Conservation (phyloP, 2,113 vertebrate species). For the Bufo bufo region DNA sequence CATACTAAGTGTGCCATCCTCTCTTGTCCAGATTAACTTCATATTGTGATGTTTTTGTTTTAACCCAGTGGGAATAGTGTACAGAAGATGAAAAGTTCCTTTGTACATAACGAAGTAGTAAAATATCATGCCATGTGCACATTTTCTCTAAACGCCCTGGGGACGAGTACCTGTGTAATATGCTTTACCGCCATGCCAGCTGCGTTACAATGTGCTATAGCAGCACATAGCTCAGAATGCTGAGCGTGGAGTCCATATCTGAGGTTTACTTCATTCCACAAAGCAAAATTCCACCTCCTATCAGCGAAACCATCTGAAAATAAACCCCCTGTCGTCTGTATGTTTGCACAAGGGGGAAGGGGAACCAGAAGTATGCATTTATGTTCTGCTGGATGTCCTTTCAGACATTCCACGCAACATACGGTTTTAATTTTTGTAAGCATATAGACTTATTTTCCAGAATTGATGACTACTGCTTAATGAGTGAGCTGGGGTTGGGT, state of each 20-base stretch:
- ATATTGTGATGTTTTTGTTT: neutral
- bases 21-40: neutral
- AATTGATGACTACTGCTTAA: neutral
- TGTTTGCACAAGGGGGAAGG: neutral
- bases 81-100: neutral
- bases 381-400: neutral
- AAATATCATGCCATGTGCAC: neutral
- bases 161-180: neutral
- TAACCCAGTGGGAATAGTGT: neutral
- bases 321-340: neutral
- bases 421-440: neutral
- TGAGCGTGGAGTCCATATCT: neutral
- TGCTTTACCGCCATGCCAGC: neutral
- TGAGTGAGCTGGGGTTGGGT: too few relatives aligned
- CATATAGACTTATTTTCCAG: too few relatives aligned
- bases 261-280: slow-evolving; percentile 2
- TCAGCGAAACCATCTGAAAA: slow-evolving; percentile 7
- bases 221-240: slow-evolving; percentile 12
- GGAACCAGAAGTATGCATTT: neutral
- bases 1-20: neutral
- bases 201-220: neutral
- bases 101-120: neutral
- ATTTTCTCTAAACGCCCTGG: neutral
- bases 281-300: slow-evolving; percentile 1
- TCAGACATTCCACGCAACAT: neutral